phyloP scores from a whole-genome alignment of 1,140 invertebrate species.

The Neotoxoptera formosana region DNA sequence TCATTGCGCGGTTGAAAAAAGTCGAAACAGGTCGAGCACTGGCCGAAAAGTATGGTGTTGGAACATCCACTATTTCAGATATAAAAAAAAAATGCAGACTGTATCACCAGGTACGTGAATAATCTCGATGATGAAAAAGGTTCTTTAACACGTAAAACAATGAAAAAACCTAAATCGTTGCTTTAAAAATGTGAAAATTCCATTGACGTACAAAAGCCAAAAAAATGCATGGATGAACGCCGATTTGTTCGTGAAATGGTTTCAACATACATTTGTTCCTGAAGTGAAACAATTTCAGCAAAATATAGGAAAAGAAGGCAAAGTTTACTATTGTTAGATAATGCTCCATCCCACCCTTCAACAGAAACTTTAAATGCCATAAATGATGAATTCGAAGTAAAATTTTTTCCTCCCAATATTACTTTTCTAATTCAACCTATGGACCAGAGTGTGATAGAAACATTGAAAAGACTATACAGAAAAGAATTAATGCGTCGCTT shows the following conservation, averaged over 20 bases:
- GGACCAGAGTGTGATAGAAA: constrained; percentile 65
- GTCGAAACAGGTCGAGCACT: no score
- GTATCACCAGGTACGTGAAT: constrained; percentile 46
- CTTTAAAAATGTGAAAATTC: constrained; percentile 60
- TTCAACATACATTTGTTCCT: constrained; percentile 54
- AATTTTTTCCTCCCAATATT: constrained; percentile 66
- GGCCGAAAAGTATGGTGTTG: constrained; percentile 48
- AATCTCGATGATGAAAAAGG: constrained; percentile 51
- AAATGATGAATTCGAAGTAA: constrained; percentile 61
- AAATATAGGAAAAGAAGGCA: constrained; percentile 41
- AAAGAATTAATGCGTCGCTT: constrained; percentile 60
- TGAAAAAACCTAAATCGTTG: constrained; percentile 2
- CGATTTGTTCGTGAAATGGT: constrained; percentile 59
- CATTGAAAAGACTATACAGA: no score
- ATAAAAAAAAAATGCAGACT: constrained; percentile 57
- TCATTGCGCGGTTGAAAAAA: constrained; percentile 33
- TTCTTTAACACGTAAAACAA: constrained; percentile 42
- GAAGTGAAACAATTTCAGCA: constrained; percentile 57
- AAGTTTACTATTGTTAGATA: constrained; percentile 52
- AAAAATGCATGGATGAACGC: constrained; percentile 58
- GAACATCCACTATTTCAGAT: constrained; percentile 59
- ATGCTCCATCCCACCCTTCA: constrained; percentile 63
- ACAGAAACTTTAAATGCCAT: constrained; percentile 64
- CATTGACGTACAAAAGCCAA: constrained; percentile 32
- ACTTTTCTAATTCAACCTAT: constrained; percentile 66